These are phyloP conservation scores for Myanophis thanlyinensis DNA, from an alignment of 2,113 vertebrate species.

Conservation along the genomic window DNA sequence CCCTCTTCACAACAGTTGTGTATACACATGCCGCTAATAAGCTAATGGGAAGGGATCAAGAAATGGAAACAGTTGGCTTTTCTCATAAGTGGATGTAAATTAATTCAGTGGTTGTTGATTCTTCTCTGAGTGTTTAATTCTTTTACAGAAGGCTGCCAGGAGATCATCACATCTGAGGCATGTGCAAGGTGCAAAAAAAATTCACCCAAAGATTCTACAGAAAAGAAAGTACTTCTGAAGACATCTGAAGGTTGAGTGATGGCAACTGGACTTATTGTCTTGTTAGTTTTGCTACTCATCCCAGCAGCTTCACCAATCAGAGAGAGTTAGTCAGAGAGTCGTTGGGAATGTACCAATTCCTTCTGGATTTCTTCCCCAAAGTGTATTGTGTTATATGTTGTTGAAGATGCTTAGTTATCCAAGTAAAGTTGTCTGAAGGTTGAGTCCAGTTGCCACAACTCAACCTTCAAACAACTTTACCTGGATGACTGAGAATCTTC, in stretches of 20 bases:
- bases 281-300: not conserved
- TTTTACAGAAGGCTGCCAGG: not conserved
- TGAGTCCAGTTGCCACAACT: not conserved
- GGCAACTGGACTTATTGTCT: not conserved
- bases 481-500: not conserved
- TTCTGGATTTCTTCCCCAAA: not conserved
- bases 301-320: not conserved
- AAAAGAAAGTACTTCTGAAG: not conserved
- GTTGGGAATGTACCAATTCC: not conserved
- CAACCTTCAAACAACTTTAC: not conserved
- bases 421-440: not conserved
- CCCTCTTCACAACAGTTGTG: not conserved
- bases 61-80: not conserved
- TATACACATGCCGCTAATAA: not conserved
- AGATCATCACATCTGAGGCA: not conserved
- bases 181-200: not conserved
- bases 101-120: not conserved
- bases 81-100: not conserved
- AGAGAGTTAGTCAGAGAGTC: not conserved
- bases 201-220: not conserved
- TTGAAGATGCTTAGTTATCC: too few relatives aligned
- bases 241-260: not conserved
- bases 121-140: not conserved
- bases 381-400: too few relatives aligned
- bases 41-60: not conserved